A percentile compares a stretch with the other conserved stretches of the same genome.
These are phyloP conservation scores for Diplolepis rosae DNA, from an alignment of 2,888 invertebrate species.

Conservation along the genomic window DNA sequence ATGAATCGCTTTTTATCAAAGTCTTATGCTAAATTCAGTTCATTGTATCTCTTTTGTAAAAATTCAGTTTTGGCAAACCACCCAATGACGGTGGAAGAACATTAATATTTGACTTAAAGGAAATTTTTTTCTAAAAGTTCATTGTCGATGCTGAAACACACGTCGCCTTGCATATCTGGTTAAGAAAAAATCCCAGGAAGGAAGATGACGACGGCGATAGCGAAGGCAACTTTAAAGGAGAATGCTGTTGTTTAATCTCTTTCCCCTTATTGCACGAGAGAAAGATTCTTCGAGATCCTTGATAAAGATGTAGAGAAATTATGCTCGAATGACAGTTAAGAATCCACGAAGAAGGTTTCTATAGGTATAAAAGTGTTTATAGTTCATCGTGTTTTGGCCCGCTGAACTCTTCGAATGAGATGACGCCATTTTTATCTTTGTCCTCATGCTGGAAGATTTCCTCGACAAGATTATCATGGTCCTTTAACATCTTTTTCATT, in stretches of 20 bases:
- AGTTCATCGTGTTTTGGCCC: slow-evolving; percentile 98
- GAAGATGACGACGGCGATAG: not conserved
- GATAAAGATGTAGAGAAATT: not conserved
- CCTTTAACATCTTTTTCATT: slow-evolving; percentile 87
- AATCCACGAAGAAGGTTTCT: slow-evolving; percentile 43
- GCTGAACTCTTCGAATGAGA: slow-evolving; percentile 96
- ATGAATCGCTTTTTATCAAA: no score
- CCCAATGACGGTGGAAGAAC: not conserved
- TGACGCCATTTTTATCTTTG: slow-evolving; percentile 96
- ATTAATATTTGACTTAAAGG: not conserved
- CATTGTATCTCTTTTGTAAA: not conserved
- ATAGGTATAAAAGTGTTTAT: slow-evolving; percentile 74
- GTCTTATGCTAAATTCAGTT: slow-evolving; percentile 15
- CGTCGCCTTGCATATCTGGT: not conserved
- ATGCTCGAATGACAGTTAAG: not conserved
- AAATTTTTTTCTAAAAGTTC: not conserved
- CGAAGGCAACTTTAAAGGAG: not conserved
- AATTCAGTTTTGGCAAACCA: not conserved
- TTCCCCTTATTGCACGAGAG: not conserved
- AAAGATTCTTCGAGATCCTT: not conserved
- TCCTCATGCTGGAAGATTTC: slow-evolving; percentile 99
- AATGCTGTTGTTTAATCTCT: not conserved
- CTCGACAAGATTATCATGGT: slow-evolving; percentile 94
- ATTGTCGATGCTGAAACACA: not conserved
- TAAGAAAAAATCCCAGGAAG: not conserved